Percentiles rank a stretch among this genome's conserved stretches.
Evolutionary conservation across 2,113 vertebrate genomes (phyloP).

Genomic region (Neopipo cinnamomea): DNA sequence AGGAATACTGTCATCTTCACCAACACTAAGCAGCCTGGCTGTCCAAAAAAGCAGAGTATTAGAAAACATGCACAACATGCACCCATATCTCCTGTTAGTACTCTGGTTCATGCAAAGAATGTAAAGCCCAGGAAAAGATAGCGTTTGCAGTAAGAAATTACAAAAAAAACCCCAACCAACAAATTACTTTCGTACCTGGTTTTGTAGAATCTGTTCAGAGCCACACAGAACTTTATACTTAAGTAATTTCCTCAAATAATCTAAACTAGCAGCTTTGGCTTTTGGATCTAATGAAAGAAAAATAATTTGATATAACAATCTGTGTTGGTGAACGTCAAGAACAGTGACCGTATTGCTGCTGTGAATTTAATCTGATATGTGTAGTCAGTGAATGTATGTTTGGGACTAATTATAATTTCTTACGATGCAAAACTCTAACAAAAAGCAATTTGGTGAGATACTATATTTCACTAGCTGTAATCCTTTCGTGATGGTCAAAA

Average conservation of each 20-base stretch:
- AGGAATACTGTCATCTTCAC: background rate
- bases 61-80: slow-evolving; percentile 39
- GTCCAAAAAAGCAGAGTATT: slow-evolving; percentile 18
- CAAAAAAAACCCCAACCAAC: background rate
- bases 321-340: background rate
- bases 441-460: background rate
- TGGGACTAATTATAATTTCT: background rate
- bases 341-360: background rate
- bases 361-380: background rate
- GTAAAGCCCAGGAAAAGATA: slow-evolving; percentile 43
- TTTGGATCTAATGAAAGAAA: background rate
- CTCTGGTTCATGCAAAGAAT: slow-evolving; percentile 27
- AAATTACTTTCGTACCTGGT: background rate
- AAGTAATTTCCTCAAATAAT: background rate
- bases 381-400: background rate
- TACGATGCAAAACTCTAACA: background rate
- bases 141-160: slow-evolving; percentile 69
- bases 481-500: background rate
- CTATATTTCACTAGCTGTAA: background rate
- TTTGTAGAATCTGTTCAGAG: background rate
- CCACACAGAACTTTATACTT: background rate
- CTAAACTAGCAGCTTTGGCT: background rate
- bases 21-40: background rate
- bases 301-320: background rate
- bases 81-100: slow-evolving; percentile 30